Percentiles rank a stretch among this genome's conserved stretches.
phyloP scores from a whole-genome alignment of 2,113 vertebrate species.

The Enhydra lutris region DNA sequence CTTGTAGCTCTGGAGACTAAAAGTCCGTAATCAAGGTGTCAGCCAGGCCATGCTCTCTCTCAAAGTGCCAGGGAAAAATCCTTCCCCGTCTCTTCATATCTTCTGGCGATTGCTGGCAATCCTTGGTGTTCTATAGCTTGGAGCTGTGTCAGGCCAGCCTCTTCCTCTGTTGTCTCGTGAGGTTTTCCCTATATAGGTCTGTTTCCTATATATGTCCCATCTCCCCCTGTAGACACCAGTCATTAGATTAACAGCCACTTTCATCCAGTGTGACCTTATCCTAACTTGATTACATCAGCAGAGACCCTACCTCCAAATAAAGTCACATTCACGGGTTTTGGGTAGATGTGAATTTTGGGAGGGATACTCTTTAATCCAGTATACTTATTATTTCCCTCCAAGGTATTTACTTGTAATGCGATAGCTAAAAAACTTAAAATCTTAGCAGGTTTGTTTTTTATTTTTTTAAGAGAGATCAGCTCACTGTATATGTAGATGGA shows the following conservation, averaged over 20 bases:
- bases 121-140: too few species aligned
- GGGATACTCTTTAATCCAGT: not conserved
- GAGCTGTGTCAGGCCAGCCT: not conserved
- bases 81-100: not conserved
- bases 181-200: not conserved
- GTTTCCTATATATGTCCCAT: not conserved
- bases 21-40: not conserved
- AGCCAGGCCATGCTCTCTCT: too few species aligned
- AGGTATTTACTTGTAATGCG: not conserved
- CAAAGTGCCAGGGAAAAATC: not conserved
- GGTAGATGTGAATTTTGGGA: not conserved
- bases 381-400: not conserved
- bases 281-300: not conserved
- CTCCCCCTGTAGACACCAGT: not conserved
- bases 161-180: rapidly evolving
- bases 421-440: not conserved
- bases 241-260: not conserved
- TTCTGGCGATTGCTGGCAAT: not conserved
- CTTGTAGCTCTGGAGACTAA: not conserved
- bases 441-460: not conserved
- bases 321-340: not conserved
- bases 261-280: not conserved
- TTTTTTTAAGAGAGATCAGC: not conserved
- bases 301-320: not conserved
- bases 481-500: not conserved